phyloP scores from a whole-genome alignment of 2,113 vertebrate genomes.

The Penelope pileata region DNA sequence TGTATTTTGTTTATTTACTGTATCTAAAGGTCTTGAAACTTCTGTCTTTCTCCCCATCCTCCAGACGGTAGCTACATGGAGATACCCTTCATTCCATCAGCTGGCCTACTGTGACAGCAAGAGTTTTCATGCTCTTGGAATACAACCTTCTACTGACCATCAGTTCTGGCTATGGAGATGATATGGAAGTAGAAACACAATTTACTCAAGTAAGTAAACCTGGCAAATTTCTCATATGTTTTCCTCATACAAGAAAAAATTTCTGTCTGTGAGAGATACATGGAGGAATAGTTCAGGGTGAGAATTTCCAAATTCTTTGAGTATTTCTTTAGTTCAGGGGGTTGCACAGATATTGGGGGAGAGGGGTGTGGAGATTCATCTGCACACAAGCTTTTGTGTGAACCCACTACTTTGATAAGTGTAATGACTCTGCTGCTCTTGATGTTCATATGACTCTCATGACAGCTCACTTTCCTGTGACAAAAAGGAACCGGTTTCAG shows the following conservation, averaged over 20 bases:
- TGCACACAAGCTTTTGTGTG: rapidly evolving
- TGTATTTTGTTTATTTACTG: neutral
- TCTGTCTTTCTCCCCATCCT: neutral
- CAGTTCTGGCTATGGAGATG: neutral
- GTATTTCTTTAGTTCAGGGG: neutral
- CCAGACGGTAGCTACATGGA: neutral
- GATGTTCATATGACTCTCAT: rapidly evolving
- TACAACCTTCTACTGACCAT: neutral
- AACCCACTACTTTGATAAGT: neutral
- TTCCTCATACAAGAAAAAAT: neutral
- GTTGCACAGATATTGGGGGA: neutral
- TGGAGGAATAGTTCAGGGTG: neutral
- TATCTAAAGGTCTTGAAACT: neutral
- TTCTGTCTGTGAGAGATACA: rapidly evolving
- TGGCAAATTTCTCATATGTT: neutral
- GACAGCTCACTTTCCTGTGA: neutral
- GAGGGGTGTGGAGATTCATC: neutral
- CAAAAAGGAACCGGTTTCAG: neutral
- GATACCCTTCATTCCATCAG: neutral
- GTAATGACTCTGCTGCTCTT: rapidly evolving
- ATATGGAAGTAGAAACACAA: neutral
- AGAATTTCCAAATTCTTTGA: neutral
- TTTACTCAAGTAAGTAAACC: neutral
- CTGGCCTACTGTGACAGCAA: neutral
- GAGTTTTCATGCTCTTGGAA: neutral